These are phyloP conservation scores for Psammodynastes pulverulentus DNA, from an alignment of 2,113 vertebrate genomes.

Conservation along the genomic window DNA sequence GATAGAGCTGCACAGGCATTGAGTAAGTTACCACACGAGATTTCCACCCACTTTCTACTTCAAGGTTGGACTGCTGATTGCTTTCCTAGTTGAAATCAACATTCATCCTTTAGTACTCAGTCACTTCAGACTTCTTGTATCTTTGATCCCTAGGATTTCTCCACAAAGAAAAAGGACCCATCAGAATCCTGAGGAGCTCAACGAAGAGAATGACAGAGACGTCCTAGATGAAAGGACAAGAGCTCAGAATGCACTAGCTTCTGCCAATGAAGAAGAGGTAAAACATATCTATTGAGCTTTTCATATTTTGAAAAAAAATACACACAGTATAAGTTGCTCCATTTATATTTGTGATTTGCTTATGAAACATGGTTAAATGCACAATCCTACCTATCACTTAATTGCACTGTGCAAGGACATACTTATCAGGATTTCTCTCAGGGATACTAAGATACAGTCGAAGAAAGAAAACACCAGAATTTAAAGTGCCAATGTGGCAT, in stretches of 20 bases:
- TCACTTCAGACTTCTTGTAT: not conserved
- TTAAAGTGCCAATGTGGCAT: no score
- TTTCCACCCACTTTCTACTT: no score
- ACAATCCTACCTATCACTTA: not conserved
- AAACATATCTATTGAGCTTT: rapidly evolving
- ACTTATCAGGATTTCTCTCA: not conserved
- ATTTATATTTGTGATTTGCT: not conserved
- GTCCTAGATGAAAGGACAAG: conserved; percentile 76
- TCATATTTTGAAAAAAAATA: not conserved
- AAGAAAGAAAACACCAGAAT: no score
- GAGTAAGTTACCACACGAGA: no score
- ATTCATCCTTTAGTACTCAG: not conserved
- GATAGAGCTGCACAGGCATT: no score
- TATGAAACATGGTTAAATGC: not conserved
- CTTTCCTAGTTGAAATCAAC: not conserved
- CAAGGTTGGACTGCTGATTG: no score
- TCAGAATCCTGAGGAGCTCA: conserved; percentile 70
- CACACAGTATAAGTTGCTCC: not conserved
- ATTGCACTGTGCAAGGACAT: not conserved
- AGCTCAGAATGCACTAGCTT: conserved; percentile 58
- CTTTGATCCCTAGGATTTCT: not conserved
- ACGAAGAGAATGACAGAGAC: conserved; percentile 80
- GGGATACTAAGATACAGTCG: no score
- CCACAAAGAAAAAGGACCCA: conserved; percentile 34
- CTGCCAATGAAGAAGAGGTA: conserved; percentile 75